Base-by-base conservation (phyloP, 2,888 invertebrate genomes). In the Agapostemon virescens region DNA sequence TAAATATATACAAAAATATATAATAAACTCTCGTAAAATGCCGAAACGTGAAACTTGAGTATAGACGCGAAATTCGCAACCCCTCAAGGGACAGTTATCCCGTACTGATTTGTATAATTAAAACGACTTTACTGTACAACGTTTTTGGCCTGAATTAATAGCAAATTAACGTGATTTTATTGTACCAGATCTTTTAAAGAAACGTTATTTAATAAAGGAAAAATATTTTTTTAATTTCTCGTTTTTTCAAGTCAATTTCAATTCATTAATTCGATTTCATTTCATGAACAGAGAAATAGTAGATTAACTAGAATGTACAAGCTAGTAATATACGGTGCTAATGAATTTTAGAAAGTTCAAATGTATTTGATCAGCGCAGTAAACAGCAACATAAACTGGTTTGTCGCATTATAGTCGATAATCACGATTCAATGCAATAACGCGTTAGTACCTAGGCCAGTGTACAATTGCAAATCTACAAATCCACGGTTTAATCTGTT, bases 401-500 rank as follows among this genome's bases (percentile, higher is more conserved):
- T 33, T 7, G 11, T 70, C n/a, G 30, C 30, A 20, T 17, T 61
- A 33, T 33, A 42, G 33, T 42, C 52, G 64, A 33, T 33, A 17
- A 64, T 23, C 26, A 45, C 58, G 55, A 26, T 69, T 74, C 17
- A 33, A 33, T 33, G 33, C 9, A n/a, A 61, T n/a, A 61, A 61
- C 33, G 1, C 66, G 26, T 40, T 15, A 23, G 9, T 23, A n/a
- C 23, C 6, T 40, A 40, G 38, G 11, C 61, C 42, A 42, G 26
- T 63, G 23, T 26, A 2, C 40, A 68, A 40, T 38, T 33, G 42
- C 7, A 17, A 68, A 77, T 79, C 67, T 80, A 75, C 30, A 75
- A 26, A 38, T 40, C 13, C 15, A 69, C 52, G 33, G 73, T 78
- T 40, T 20, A 49, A 69, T 81, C 26, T 68, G 69, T 30, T 86